phyloP scores from a whole-genome alignment of 2,797 vertebrate species.

The Philypnodon macrostomus region DNA sequence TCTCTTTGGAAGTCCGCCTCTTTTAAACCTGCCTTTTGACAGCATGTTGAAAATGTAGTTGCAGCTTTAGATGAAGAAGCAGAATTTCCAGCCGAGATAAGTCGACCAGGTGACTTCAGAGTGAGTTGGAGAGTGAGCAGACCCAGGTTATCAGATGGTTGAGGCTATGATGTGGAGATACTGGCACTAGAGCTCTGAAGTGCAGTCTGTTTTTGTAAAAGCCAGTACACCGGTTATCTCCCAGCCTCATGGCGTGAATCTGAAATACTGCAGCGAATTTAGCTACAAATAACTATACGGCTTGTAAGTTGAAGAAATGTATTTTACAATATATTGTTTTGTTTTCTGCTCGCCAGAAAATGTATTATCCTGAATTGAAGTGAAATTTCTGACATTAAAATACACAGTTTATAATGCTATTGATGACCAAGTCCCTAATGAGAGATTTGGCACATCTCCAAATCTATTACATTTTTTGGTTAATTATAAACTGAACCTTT shows the following conservation, averaged over 20 bases:
- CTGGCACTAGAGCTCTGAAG: constrained; percentile 33
- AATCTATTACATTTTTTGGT: too few species aligned
- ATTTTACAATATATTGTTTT: neutral
- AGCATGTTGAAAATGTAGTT: constrained; percentile 41
- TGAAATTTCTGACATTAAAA: too few species aligned
- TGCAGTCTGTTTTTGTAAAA: constrained; percentile 31
- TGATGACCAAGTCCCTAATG: too few species aligned
- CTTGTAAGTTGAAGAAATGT: neutral
- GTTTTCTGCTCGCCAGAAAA: too few species aligned
- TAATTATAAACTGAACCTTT: too few species aligned
- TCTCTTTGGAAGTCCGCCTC: constrained; percentile 35
- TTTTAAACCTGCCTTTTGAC: constrained; percentile 26
- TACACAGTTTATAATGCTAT: too few species aligned
- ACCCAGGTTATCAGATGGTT: constrained; percentile 60
- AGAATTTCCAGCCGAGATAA: constrained; percentile 52
- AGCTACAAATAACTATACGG: neutral
- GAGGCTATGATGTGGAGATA: constrained; percentile 53
- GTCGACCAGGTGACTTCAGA: constrained; percentile 45
- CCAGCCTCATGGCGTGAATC: constrained; percentile 6
- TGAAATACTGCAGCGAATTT: constrained; percentile 15
- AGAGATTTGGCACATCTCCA: too few species aligned
- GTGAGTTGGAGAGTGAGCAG: constrained; percentile 39
- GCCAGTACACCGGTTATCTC: constrained; percentile 31
- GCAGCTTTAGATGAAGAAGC: constrained; percentile 44
- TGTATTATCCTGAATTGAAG: too few species aligned